These are phyloP conservation scores for Aleiodes leptofemur DNA, from an alignment of 2,888 invertebrate species.

Conservation along the genomic window DNA sequence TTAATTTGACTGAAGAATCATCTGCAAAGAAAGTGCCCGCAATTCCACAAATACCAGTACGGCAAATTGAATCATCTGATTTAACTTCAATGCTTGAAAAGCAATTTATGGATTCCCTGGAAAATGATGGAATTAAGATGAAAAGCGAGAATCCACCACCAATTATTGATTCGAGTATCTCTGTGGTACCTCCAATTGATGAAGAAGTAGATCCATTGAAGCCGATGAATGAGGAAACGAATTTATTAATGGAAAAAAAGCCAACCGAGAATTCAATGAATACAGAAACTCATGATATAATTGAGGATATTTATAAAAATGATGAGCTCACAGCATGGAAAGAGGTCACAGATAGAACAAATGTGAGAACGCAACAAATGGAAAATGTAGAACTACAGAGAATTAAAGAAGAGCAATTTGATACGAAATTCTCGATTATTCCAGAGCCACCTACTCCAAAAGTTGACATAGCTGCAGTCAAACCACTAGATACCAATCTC, in stretches of 20 bases:
- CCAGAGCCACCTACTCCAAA: slow-evolving; percentile 64
- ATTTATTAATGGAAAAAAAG: neutral
- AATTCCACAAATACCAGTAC: neutral
- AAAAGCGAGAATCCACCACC: slow-evolving; percentile 11
- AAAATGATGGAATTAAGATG: slow-evolving; percentile 1
- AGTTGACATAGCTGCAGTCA: slow-evolving; percentile 58
- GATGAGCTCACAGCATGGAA: slow-evolving; percentile 63
- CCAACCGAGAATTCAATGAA: slow-evolving; percentile 32
- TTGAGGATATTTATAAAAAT: slow-evolving; percentile 45
- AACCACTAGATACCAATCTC: slow-evolving; percentile 10
- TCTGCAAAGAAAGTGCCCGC: neutral
- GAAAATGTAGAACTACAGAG: slow-evolving; percentile 3
- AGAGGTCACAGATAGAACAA: slow-evolving; percentile 56
- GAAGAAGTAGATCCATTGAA: slow-evolving; percentile 11
- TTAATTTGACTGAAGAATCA: neutral
- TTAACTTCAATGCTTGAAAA: slow-evolving; percentile 24
- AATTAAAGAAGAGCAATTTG: neutral
- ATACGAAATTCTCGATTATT: slow-evolving; percentile 57
- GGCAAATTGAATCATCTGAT: slow-evolving; percentile 7
- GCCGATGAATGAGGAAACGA: slow-evolving; percentile 16
- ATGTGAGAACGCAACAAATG: slow-evolving; percentile 40
- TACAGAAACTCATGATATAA: slow-evolving; percentile 55
- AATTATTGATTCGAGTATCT: slow-evolving; percentile 1
- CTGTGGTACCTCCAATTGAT: slow-evolving; percentile 21
- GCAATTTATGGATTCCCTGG: neutral